Evolutionary conservation across 2,888 invertebrate species (phyloP), one percentile per base, ranked within the genome.

Genomic region (Arrhopalites spinosus): DNA sequence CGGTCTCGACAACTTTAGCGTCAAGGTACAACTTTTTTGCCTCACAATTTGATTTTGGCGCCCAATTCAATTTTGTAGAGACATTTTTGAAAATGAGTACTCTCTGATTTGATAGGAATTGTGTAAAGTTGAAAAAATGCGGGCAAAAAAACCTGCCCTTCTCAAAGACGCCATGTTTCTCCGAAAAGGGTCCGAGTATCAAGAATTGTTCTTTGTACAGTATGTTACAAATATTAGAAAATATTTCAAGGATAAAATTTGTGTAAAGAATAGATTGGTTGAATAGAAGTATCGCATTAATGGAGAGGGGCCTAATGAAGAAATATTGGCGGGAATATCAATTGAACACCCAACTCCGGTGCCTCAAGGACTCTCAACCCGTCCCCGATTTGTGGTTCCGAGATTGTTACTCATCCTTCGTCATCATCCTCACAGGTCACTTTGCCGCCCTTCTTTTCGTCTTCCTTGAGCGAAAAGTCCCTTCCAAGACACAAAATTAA

Each of bases 121-220:
- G 1, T 71, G 71, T 59, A 1, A 59, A 20, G 29, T 71, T 25
- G 30, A 71, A 8, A 29, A 25, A 11, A 11, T 71, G 7, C 29
- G 36, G 5, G 36, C 29, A 2, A 59, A 43, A 2, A 20, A 29
- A n/a, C 27, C 29, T 0, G 56, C 71, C 5, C 29, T 17, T 1
- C 20, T 71, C 13, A 71, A 59, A 59, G 74, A 74, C 43, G 74
- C 74, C 27, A 74, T 74, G 74, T 25, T 74, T 53, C 43, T 74
- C 8, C 59, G 74, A 11, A 74, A 47, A 68, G 74, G 74, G 5
- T 30, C 67, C 20, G 56, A 56, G 0, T 61, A 68, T 47, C 53
- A 61, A 13, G 68, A 74, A 68, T 27, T 67, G 23, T 68, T 74
- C 5, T 29, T 20, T 36, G 17, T 20, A 30, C 53, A 29, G 73